A percentile compares a stretch with the other conserved stretches of the same genome.
Evolutionary conservation across 2,888 invertebrate genomes (phyloP).

Genomic region (Lamproptera curius): DNA sequence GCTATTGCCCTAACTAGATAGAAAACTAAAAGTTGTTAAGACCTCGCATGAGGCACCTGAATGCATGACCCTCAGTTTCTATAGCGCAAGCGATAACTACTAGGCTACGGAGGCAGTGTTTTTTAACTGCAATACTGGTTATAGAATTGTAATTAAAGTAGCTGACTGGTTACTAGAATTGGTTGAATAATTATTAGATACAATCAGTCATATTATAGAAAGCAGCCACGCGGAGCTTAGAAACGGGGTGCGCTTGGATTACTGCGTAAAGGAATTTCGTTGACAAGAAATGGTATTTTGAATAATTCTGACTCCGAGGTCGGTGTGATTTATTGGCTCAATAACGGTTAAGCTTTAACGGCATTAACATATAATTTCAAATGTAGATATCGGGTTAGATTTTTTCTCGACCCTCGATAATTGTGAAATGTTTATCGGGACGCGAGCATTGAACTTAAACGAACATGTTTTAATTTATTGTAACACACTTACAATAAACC

Average conservation of each 20-base stretch:
- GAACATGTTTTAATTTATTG: constrained; percentile 20
- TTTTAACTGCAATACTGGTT: no score
- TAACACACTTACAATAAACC: constrained; percentile 17
- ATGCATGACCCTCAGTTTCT: no score
- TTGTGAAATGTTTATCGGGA: constrained; percentile 11
- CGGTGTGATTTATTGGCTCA: constrained; percentile 45
- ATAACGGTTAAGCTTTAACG: constrained; percentile 20
- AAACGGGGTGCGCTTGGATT: neutral
- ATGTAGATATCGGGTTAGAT: constrained; percentile 16
- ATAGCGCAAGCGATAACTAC: no score
- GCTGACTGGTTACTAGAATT: neutral
- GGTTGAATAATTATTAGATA: neutral
- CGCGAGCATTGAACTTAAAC: constrained; percentile 19
- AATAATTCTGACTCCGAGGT: constrained; percentile 47
- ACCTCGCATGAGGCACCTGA: no score
- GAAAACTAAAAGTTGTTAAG: no score
- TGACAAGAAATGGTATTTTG: constrained; percentile 37
- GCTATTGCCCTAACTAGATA: no score
- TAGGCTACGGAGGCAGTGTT: no score
- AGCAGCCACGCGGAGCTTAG: neutral
- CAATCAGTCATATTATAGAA: constrained; percentile 11
- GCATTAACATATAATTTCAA: constrained; percentile 10
- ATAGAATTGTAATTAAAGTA: no score
- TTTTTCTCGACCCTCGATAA: constrained; percentile 16
- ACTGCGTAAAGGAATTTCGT: constrained; percentile 24